Evolutionary conservation across 2,113 vertebrate genomes (phyloP).

Genomic region (Fulica atra): DNA sequence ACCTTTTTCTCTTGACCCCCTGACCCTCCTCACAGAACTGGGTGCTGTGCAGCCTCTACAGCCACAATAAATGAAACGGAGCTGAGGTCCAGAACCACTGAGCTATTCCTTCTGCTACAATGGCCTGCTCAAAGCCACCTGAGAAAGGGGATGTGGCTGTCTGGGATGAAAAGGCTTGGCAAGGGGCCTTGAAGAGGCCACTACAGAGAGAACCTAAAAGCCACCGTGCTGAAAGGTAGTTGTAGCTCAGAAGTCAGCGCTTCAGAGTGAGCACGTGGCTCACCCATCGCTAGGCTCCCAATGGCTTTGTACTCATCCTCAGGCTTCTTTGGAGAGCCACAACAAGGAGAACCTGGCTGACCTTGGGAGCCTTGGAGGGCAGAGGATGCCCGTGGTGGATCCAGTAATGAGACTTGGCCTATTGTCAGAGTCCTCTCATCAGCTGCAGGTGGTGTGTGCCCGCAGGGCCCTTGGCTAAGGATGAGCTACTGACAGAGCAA

Average conservation of each 20-base stretch:
- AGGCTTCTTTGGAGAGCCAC: neutral
- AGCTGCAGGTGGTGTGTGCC: neutral
- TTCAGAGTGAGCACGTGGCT: neutral
- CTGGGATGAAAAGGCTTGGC: conserved; percentile 24
- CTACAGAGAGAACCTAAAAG: conserved; percentile 36
- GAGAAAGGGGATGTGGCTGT: neutral
- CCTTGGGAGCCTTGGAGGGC: neutral
- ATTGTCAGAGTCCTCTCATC: neutral
- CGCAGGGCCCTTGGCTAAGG: fast-evolving
- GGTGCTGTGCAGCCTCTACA: conserved; percentile 18
- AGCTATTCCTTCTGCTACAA: neutral
- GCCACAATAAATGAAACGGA: conserved; percentile 3
- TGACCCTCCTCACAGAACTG: conserved; percentile 31
- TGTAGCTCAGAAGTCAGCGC: neutral
- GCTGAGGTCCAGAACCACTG: neutral
- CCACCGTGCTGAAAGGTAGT: neutral
- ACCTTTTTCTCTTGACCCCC: conserved; percentile 15
- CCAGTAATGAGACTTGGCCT: neutral
- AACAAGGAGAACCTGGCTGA: conserved; percentile 20
- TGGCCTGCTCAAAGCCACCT: conserved; percentile 1
- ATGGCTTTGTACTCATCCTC: neutral
- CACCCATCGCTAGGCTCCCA: neutral
- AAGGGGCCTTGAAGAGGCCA: conserved; percentile 43
- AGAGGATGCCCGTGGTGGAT: fast-evolving
- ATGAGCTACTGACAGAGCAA: neutral